Percentiles rank a stretch among this genome's conserved stretches.
Evolutionary conservation across 2,797 vertebrate genomes (phyloP).

Genomic region (Macroramphosus scolopax): DNA sequence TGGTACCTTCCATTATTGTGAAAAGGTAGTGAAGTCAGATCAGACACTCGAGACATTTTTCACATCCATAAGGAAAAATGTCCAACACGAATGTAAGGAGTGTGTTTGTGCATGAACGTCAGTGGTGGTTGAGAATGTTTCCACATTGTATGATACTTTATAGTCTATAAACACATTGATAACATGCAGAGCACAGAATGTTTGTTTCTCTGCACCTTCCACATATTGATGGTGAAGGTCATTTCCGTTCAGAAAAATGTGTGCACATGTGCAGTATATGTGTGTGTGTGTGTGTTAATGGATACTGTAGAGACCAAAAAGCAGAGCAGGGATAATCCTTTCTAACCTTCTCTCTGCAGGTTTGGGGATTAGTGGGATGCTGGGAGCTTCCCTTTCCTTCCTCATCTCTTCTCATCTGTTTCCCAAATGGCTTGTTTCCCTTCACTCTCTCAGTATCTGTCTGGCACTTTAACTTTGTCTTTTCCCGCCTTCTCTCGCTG

Average conservation of each 20-base stretch:
- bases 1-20: too few species aligned
- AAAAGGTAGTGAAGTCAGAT: too few species aligned
- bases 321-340: constrained; percentile 59
- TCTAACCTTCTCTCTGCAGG: constrained; percentile 66
- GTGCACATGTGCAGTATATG: constrained; percentile 9
- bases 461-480: neutral
- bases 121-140: too few species aligned
- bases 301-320: constrained; percentile 51
- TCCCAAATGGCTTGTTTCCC: constrained; percentile 24
- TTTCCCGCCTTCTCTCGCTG: neutral
- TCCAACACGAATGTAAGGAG: too few species aligned
- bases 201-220: constrained; percentile 7
- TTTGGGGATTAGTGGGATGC: constrained; percentile 59
- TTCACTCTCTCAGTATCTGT: constrained; percentile 26
- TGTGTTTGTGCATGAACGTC: constrained; percentile 1
- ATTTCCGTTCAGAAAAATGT: constrained; percentile 23
- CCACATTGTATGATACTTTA: too few species aligned
- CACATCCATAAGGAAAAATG: too few species aligned
- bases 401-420: constrained; percentile 12
- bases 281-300: constrained; percentile 30
- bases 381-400: constrained; percentile 40
- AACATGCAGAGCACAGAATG: constrained; percentile 5
- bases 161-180: neutral
- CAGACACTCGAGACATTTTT: too few species aligned
- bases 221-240: constrained; percentile 12